Percentiles rank a stretch among this genome's conserved stretches.
Evolutionary conservation across 2,113 vertebrate genomes (phyloP).

Genomic region (Oryzias celebensis): DNA sequence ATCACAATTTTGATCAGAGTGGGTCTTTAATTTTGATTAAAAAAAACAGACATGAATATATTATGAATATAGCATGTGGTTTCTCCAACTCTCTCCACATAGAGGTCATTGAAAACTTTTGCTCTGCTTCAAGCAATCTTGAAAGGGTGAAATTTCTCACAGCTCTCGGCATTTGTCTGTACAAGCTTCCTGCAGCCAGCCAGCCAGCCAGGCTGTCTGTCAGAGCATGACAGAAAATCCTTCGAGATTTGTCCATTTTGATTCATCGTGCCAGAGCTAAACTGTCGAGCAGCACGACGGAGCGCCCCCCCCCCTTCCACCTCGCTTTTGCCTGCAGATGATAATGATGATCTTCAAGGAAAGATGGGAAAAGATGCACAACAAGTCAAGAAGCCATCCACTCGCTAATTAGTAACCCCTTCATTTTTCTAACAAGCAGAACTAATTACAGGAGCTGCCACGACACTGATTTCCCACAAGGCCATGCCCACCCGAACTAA

Average conservation of each 20-base stretch:
- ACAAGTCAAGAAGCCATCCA: conserved; percentile 74
- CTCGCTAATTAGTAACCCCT: conserved; percentile 80
- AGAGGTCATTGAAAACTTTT: not conserved
- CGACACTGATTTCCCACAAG: conserved; percentile 74
- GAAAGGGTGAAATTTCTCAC: conserved; percentile 39
- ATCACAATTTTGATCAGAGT: too few relatives aligned
- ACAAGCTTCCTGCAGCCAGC: conserved; percentile 41
- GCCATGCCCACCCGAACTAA: conserved; percentile 63
- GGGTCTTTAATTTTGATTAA: too few relatives aligned
- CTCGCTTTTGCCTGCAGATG: conserved; percentile 45
- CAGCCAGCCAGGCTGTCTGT: conserved; percentile 42
- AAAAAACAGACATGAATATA: not conserved
- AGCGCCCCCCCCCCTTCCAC: conserved; percentile 2
- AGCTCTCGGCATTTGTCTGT: conserved; percentile 35
- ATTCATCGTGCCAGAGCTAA: conserved; percentile 38
- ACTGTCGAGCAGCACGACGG: conserved; percentile 39
- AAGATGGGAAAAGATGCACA: conserved; percentile 62
- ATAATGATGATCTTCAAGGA: conserved; percentile 71
- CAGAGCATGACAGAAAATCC: conserved; percentile 55
- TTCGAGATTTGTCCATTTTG: conserved; percentile 57
- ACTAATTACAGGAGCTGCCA: conserved; percentile 81
- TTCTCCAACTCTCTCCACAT: not conserved
- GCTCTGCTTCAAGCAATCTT: conserved; percentile 19
- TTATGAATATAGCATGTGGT: conserved; percentile 13
- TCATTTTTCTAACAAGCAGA: conserved; percentile 79